Evolutionary conservation across 2,797 vertebrate genomes (phyloP), one percentile per base, ranked within the genome.

Genomic region (Champsocephalus gunnari): DNA sequence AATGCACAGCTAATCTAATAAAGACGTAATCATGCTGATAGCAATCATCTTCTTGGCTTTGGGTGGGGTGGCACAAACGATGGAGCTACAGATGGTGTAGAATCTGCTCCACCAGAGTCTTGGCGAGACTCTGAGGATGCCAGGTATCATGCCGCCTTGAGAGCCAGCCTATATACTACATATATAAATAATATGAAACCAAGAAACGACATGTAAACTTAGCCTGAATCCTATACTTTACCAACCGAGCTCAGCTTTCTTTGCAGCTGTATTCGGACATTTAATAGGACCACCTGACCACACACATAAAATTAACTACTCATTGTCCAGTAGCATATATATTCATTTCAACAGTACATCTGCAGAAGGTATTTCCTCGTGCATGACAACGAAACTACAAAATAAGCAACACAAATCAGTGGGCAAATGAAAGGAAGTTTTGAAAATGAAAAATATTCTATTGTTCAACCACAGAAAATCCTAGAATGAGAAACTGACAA

Each of bases 31-130:
- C 89, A 81, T 80, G 87, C 90, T 92, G 91, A 89, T 87, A 87
- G 86, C 90, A 88, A 90, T 91, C 91, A 89, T 92, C 89, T 84
- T 83, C 82, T 85, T 91, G 91, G 91, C 87, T 82, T 68, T 81
- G 80, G 75, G 76, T 78, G 85, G 75, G 58, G 75, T 75, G 73
- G 83, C 68, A 68, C 77, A 79, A 85, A 82, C 83, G 74, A 28
- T 63, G 34, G 0, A 58, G 71, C 81, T 90, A 88, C 91, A 92
- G 91, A 92, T 91, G 92, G 90, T 87, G 71, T n/a, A 75, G 77
- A 89, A 83, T 90, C 84, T 86, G 84, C 82, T 91, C 80, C 76
- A 73, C 81, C 73, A 76, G 82, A 65, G 74, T 78, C 83, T 82
- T 51, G 75, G 77, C 75, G 69, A 84, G 89, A 88, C 80, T 72